Base-by-base conservation (phyloP, 2,113 vertebrate species). In the Opisthocomus hoazin region DNA sequence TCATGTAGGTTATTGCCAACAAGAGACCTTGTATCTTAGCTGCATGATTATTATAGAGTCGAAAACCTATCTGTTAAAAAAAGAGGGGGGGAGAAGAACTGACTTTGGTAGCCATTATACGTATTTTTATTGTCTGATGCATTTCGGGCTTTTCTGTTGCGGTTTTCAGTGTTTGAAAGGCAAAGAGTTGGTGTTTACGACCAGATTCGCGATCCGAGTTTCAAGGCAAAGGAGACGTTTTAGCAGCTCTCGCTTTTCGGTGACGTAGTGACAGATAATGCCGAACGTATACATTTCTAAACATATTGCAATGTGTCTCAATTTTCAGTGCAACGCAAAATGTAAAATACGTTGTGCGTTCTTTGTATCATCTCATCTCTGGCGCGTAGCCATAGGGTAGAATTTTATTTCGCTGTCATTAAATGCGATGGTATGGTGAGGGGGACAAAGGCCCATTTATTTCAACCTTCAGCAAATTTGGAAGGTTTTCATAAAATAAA, bases 1-100 rank as follows among this genome's bases (percentile, higher is more conserved):
- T 98, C 98, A 98, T 93, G 98, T 95, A 97, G 98, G 98, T 98
- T 98, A 98, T 97, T 98, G 98, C 98, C 98, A 98, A 99, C 98
- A 98, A 98, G 98, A 96, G 98, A 98, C 97, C 98, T 98, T 98
- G 98, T 98, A 98, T 98, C 98, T 95, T 98, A 98, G 98, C 98
- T 97, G 98, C 97, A 4, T 94, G 98, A 97, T 98, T 94, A 97
- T 98, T 97, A 97, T 90, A 94, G 96, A 88, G 95, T 90, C 97
- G 89, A 96, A 97, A 97, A 97, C 95, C 95, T 97, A 97, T 94
- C 97, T 71, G 96, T 94, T 95, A 88, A 96, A 87, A 97, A 93
- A 95, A 78, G 50, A 78, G 15, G 32, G 79, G 77, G 94, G 97
- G 97, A 97, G 97, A 97, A 94, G 95, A 97, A 32, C 93, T 36